These are phyloP conservation scores for Meganola albula DNA, from an alignment of 2,888 invertebrate genomes.

Conservation along the genomic window DNA sequence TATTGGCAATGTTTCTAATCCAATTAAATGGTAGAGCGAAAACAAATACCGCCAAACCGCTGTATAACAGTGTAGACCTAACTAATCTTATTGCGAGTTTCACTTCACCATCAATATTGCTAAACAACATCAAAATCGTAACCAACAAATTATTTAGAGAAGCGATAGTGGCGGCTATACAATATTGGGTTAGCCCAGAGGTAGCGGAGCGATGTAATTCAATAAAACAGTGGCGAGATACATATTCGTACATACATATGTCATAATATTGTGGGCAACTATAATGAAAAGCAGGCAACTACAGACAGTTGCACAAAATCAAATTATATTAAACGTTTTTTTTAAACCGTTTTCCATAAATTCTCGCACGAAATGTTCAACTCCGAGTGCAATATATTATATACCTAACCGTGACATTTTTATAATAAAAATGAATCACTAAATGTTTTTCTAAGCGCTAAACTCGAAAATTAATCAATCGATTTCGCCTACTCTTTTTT, in stretches of 20 bases:
- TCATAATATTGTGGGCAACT: not conserved
- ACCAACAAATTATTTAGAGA: conserved; percentile 30
- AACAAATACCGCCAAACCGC: conserved; percentile 12
- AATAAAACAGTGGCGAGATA: conserved; percentile 29
- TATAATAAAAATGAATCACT: no score
- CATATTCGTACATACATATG: conserved; percentile 4
- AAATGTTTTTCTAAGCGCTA: no score
- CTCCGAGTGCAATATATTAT: no score
- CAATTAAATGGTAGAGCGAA: conserved; percentile 8
- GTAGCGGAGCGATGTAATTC: conserved; percentile 31
- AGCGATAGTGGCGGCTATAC: conserved; percentile 25
- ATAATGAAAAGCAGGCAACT: no score
- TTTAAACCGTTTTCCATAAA: no score
- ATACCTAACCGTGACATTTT: no score
- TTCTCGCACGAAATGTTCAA: no score
- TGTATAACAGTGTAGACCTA: conserved; percentile 11
- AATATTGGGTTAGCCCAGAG: conserved; percentile 30
- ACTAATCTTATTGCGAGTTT: conserved; percentile 20
- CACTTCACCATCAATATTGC: conserved; percentile 24
- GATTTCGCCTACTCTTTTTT: no score
- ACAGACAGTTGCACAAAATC: no score
- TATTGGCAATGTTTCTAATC: conserved; percentile 11
- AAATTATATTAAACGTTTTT: no score
- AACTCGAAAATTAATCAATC: no score
- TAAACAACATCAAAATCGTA: conserved; percentile 24